These are phyloP conservation scores for Drosophila yakuba DNA, from an alignment of 1,140 invertebrate genomes.

Conservation along the genomic window DNA sequence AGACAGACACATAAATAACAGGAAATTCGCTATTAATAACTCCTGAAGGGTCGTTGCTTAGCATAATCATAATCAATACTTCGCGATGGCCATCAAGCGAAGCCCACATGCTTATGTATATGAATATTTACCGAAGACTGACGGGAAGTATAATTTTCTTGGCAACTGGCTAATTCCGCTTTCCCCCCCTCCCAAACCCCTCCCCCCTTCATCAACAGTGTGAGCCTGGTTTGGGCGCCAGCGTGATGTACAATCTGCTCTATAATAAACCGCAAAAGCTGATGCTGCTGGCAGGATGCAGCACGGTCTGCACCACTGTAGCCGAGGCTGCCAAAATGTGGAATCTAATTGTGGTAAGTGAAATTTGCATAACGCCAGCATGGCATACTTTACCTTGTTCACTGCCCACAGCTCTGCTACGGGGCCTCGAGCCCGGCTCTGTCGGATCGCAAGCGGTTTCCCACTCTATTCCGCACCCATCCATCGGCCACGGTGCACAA, in stretches of 20 bases:
- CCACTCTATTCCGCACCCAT: conserved; percentile 99
- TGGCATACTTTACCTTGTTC: conserved; percentile 48
- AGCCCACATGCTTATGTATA: conserved; percentile 12
- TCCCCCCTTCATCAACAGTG: conserved; percentile 88
- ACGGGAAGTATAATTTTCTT: conserved; percentile 25
- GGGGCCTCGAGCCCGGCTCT: conserved; percentile 98
- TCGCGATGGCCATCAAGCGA: conserved; percentile 10
- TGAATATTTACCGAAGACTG: conserved; percentile 22
- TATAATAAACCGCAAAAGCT: conserved; percentile 98
- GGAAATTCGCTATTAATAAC: conserved; percentile 32
- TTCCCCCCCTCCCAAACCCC: not conserved
- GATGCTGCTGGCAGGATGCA: conserved; percentile 98
- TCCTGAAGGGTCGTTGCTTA: conserved; percentile 6
- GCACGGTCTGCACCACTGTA: conserved; percentile 99
- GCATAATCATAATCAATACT: conserved; percentile 28
- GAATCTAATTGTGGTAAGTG: conserved; percentile 98
- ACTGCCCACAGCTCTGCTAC: conserved; percentile 93
- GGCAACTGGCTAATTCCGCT: conserved; percentile 53
- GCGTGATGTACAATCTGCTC: conserved; percentile 99
- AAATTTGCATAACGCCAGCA: conserved; percentile 38
- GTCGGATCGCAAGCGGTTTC: conserved; percentile 98
- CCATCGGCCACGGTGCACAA: conserved; percentile 99
- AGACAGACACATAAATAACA: conserved; percentile 22
- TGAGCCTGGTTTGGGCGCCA: conserved; percentile 98
- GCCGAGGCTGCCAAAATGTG: conserved; percentile 99